A percentile compares a stretch with the other conserved stretches of the same genome.
These are phyloP conservation scores for Ectropis crepuscularia DNA, from an alignment of 2,888 invertebrate genomes.

Conservation along the genomic window DNA sequence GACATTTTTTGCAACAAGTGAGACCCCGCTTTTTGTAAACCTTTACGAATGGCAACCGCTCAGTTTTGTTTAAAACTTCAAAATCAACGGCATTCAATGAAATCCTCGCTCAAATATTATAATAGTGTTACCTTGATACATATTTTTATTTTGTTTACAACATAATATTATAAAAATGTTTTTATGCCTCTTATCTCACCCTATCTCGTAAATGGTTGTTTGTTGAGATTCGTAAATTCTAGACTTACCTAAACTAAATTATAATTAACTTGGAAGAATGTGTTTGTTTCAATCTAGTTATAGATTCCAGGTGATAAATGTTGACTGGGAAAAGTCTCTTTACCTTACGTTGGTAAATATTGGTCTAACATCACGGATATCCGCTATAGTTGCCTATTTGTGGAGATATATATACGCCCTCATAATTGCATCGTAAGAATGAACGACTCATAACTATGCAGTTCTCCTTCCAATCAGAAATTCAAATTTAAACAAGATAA, in stretches of 20 bases:
- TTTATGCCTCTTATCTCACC: conserved; percentile 7
- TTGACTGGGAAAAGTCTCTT: conserved; percentile 11
- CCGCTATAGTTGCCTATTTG: conserved; percentile 54
- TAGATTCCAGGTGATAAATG: conserved; percentile 6
- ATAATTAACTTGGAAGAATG: background rate
- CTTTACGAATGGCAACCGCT: no score
- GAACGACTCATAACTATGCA: conserved; percentile 44
- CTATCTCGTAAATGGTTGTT: conserved; percentile 14
- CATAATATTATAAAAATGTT: background rate
- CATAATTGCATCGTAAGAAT: conserved; percentile 25
- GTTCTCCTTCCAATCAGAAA: conserved; percentile 37
- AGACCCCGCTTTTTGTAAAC: no score
- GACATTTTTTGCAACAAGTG: no score
- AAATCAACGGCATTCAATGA: no score
- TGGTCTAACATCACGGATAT: conserved; percentile 42
- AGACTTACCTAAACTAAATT: background rate
- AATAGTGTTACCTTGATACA: no score
- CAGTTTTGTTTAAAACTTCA: no score
- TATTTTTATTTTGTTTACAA: background rate
- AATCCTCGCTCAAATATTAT: no score
- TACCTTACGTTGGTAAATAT: conserved; percentile 14
- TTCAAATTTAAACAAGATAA: conserved; percentile 41
- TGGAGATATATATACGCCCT: conserved; percentile 18
- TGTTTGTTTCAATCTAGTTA: conserved; percentile 2
- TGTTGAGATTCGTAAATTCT: conserved; percentile 13